phyloP scores from a whole-genome alignment of 2,113 vertebrate genomes.

The Coracopsis vasa region DNA sequence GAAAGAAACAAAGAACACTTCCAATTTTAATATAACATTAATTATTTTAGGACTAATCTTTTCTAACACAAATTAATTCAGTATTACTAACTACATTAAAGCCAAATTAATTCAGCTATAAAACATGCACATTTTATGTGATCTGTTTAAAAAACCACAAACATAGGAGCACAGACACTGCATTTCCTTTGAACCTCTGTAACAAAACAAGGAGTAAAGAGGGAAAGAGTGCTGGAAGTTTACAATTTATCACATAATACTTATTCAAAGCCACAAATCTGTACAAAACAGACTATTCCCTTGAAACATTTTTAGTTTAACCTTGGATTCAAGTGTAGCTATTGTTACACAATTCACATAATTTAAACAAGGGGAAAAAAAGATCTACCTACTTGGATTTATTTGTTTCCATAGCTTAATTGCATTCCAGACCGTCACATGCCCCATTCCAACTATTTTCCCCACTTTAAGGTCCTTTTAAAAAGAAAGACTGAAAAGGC shows the following conservation, averaged over 20 bases:
- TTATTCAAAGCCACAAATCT: not conserved
- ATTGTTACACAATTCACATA: not conserved
- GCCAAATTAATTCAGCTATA: not conserved
- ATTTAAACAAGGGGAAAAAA: not conserved
- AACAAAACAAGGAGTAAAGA: not conserved
- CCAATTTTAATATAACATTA: not conserved
- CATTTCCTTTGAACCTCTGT: not conserved
- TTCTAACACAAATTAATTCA: not conserved
- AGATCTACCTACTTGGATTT: not conserved
- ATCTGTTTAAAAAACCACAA: not conserved
- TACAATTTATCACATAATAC: not conserved
- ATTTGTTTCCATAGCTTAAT: not conserved
- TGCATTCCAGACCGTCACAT: not conserved
- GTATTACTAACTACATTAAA: not conserved
- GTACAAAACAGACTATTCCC: not conserved
- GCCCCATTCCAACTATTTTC: not conserved
- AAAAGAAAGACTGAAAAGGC: not conserved
- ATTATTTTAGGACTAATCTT: not conserved
- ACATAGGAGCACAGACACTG: not conserved
- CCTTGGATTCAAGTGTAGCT: not conserved
- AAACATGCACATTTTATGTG: not conserved
- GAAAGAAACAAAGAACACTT: not conserved
- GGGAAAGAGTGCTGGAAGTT: not conserved
- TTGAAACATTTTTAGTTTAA: not conserved
- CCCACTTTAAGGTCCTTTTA: not conserved